Conservation (phyloP, 2,888 invertebrate species). For the Leucozona laternaria region DNA sequence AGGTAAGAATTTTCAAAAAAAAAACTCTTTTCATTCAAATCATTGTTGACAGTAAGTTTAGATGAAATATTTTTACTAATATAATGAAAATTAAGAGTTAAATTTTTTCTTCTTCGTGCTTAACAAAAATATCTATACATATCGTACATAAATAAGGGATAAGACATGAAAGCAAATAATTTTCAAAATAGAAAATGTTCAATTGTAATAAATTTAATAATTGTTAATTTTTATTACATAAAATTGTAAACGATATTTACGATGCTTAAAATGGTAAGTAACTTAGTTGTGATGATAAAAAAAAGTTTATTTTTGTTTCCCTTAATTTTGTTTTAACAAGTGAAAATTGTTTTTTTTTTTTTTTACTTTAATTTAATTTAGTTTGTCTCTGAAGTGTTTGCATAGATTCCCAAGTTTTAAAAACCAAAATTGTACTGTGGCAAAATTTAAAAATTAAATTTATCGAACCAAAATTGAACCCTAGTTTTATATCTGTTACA, state of each 20-base stretch:
- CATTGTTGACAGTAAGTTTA: conserved; percentile 46
- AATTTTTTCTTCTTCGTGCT: conserved; percentile 77
- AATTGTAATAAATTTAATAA: conserved; percentile 57
- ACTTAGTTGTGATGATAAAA: conserved; percentile 64
- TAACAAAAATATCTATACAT: conserved; percentile 69
- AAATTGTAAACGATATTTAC: conserved; percentile 61
- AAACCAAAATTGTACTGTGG: too few species aligned
- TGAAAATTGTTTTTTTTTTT: conserved; percentile 1
- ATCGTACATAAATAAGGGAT: conserved; percentile 67
- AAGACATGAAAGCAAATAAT: conserved; percentile 63
- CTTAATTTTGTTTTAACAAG: conserved; percentile 8
- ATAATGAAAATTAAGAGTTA: conserved; percentile 67
- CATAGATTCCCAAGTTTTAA: too few species aligned
- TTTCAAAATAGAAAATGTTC: conserved; percentile 57
- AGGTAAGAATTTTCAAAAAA: conserved; percentile 85
- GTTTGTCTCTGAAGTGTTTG: too few species aligned
- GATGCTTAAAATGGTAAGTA: conserved; percentile 76
- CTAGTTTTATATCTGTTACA: too few species aligned
- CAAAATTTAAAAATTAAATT: too few species aligned
- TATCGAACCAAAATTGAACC: too few species aligned
- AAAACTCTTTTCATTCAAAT: not conserved
- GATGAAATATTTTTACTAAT: conserved; percentile 45
- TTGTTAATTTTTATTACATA: conserved; percentile 59
- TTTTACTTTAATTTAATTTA: not conserved
- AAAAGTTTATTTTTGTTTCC: conserved; percentile 18